Conservation (phyloP, 2,888 invertebrate genomes). For the Phengaris arion region DNA sequence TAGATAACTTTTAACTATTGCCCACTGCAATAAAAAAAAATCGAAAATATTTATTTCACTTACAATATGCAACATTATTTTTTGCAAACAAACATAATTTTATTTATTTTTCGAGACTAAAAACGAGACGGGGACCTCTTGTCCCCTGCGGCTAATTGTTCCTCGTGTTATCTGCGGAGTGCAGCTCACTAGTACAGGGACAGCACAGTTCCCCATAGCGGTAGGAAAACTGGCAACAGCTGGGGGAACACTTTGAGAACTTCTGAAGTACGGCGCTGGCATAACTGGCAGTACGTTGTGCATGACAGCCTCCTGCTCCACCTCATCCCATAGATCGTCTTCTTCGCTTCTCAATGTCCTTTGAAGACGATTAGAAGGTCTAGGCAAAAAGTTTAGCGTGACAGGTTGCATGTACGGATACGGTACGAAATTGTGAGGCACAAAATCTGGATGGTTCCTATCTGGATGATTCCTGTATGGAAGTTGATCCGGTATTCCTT, state of each 20-base stretch:
- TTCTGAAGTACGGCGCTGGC: slow-evolving; percentile 52
- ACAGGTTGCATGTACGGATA: not conserved
- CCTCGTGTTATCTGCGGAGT: slow-evolving; percentile 50
- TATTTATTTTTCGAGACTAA: not conserved
- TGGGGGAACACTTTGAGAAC: slow-evolving; percentile 32
- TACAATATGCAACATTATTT: not conserved
- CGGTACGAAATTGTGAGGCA: not conserved
- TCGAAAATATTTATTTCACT: not conserved
- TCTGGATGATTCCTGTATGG: not conserved
- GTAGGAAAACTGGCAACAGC: slow-evolving; percentile 26
- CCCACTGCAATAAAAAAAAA: no score
- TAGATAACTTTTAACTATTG: no score
- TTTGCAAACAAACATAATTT: not conserved
- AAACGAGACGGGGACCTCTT: not conserved
- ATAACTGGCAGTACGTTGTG: slow-evolving; percentile 66
- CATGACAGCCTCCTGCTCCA: slow-evolving; percentile 57
- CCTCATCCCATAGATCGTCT: slow-evolving; percentile 52
- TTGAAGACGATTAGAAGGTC: slow-evolving; percentile 28
- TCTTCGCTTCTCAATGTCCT: slow-evolving; percentile 40
- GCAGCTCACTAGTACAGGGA: slow-evolving; percentile 56
- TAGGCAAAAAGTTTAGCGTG: not conserved
- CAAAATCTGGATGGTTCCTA: not conserved
- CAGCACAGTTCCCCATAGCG: slow-evolving; percentile 41
- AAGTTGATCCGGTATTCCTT: not conserved
- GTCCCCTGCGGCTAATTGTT: not conserved